Conservation (phyloP, 2,888 invertebrate species). For the Morpho deidamia region DNA sequence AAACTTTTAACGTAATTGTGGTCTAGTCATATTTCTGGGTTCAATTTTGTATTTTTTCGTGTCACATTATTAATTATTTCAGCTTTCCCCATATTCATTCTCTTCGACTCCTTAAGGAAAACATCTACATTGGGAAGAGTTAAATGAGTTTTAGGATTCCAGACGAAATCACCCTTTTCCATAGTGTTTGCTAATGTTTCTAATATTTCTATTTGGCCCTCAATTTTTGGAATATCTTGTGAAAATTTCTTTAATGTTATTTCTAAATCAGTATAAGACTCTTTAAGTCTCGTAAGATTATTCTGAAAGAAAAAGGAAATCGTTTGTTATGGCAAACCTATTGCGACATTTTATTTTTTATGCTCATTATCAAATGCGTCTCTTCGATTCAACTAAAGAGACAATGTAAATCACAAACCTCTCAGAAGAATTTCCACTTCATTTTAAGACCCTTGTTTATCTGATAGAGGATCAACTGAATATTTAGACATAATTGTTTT, state of each 20-base stretch:
- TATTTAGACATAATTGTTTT: no score
- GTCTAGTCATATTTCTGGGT: constrained; percentile 30
- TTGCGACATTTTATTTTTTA: no score
- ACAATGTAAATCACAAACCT: no score
- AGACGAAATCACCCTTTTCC: constrained; percentile 34
- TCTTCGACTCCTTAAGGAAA: constrained; percentile 27
- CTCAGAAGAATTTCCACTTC: no score
- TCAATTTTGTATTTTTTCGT: constrained; percentile 26
- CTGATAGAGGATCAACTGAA: no score
- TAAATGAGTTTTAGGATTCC: constrained; percentile 37
- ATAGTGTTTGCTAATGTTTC: constrained; percentile 46
- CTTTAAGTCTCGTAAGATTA: constrained; percentile 44
- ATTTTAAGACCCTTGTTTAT: no score
- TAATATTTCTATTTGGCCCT: constrained; percentile 55
- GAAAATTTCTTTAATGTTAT: constrained; percentile 44
- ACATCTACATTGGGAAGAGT: constrained; percentile 42
- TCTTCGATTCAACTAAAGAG: no score
- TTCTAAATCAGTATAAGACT: constrained; percentile 50
- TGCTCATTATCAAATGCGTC: no score
- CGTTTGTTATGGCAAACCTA: no score
- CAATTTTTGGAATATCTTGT: constrained; percentile 53
- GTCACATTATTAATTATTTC: constrained; percentile 4
- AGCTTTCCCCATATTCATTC: not conserved
- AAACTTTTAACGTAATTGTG: not conserved
- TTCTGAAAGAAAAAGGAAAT: constrained; percentile 40